These are phyloP conservation scores for Vultur gryphus DNA, from an alignment of 2,797 vertebrate genomes.

Conservation along the genomic window DNA sequence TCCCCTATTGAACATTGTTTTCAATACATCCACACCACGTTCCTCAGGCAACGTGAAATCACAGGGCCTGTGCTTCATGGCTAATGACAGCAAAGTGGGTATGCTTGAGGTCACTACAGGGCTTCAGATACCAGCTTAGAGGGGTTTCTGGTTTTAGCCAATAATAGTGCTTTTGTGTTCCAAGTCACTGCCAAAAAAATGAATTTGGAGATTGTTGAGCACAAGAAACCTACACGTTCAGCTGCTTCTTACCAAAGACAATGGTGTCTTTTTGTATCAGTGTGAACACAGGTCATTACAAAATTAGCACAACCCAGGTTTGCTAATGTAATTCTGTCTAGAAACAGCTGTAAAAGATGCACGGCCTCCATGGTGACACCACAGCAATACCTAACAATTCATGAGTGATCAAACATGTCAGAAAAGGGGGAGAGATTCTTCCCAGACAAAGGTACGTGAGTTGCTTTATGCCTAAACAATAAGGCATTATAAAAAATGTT, in stretches of 20 bases:
- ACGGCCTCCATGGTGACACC: background rate
- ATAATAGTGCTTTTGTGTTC: background rate
- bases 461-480: background rate
- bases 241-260: background rate
- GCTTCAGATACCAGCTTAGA: background rate
- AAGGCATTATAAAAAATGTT: background rate
- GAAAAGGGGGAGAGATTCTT: background rate
- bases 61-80: background rate
- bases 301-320: background rate
- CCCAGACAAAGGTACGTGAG: fast-evolving
- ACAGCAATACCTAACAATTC: background rate
- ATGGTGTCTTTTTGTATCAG: background rate
- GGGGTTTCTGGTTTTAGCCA: background rate
- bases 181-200: background rate
- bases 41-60: background rate
- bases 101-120: background rate
- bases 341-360: background rate
- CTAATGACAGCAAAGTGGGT: background rate
- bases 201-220: background rate
- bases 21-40: too few relatives aligned
- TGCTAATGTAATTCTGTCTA: background rate
- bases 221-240: background rate
- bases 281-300: background rate
- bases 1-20: background rate
- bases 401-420: background rate